Evolutionary conservation across 2,888 invertebrate species (phyloP).

Genomic region (Trichogramma dendrolimi): DNA sequence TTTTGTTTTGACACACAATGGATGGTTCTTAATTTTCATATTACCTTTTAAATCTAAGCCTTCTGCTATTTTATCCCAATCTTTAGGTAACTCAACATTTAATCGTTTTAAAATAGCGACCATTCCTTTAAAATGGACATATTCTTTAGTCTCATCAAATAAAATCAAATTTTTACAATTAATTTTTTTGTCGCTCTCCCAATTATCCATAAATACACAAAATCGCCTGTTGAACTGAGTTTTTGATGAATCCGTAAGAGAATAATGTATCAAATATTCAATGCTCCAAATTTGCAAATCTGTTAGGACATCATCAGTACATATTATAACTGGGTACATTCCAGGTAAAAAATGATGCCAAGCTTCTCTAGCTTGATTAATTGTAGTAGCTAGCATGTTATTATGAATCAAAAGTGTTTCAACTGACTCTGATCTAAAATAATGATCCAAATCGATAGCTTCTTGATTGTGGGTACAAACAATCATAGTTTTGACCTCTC

Average conservation of each 20-base stretch:
- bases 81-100: constrained; percentile 38
- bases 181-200: constrained; percentile 42
- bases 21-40: constrained; percentile 53
- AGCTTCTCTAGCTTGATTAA: constrained; percentile 44
- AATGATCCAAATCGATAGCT: constrained; percentile 54
- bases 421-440: constrained; percentile 41
- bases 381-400: constrained; percentile 36
- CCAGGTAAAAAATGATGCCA: constrained; percentile 53
- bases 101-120: constrained; percentile 58
- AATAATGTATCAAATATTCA: constrained; percentile 67
- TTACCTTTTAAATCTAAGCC: constrained; percentile 37
- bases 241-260: constrained; percentile 63
- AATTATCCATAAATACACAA: constrained; percentile 63
- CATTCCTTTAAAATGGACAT: constrained; percentile 60
- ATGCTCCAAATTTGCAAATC: constrained; percentile 65
- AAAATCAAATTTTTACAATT: constrained; percentile 55
- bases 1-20: constrained; percentile 61
- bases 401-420: constrained; percentile 43
- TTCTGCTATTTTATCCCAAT: constrained; percentile 42
- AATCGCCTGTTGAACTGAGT: constrained; percentile 66
- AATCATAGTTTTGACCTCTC: constrained; percentile 58
- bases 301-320: constrained; percentile 65
- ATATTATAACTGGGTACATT: constrained; percentile 59
- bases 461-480: constrained; percentile 58
- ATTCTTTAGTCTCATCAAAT: constrained; percentile 58